These are phyloP conservation scores for Ichneumoninae sp. DNA, from an alignment of 2,888 invertebrate genomes.

Conservation along the genomic window DNA sequence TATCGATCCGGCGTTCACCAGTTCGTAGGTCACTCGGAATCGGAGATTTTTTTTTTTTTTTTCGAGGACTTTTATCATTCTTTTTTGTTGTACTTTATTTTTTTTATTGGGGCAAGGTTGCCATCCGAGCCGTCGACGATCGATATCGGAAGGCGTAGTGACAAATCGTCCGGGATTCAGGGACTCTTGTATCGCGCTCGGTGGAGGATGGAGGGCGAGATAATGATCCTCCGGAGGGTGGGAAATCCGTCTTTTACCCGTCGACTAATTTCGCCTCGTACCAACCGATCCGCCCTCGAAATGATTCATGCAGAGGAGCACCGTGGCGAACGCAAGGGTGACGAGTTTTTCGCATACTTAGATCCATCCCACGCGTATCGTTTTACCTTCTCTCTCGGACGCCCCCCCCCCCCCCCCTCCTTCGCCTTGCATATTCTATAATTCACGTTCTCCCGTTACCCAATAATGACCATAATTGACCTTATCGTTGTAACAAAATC, in stretches of 20 bases:
- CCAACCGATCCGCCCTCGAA: conserved; percentile 10
- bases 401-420: no score
- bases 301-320: neutral
- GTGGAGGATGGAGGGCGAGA: neutral
- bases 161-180: conserved; percentile 2
- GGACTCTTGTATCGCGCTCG: neutral
- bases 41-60: neutral
- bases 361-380: neutral
- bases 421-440: no score
- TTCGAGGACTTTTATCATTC: neutral
- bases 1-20: conserved; percentile 11
- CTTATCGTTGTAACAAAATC: neutral
- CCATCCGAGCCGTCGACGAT: neutral
- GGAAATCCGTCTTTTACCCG: conserved; percentile 36
- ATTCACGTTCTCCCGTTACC: no score
- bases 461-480: conserved; percentile 8
- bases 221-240: conserved; percentile 29
- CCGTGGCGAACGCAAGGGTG: neutral
- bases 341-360: neutral
- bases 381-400: conserved; percentile 1
- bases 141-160: neutral
- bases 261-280: conserved; percentile 45
- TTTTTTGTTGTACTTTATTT: neutral
- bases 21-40: conserved; percentile 7
- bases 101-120: neutral